Evolutionary conservation across 2,888 invertebrate genomes (phyloP), one percentile per base, ranked within the genome.

Genomic region (Amphipyra tragopoginis): DNA sequence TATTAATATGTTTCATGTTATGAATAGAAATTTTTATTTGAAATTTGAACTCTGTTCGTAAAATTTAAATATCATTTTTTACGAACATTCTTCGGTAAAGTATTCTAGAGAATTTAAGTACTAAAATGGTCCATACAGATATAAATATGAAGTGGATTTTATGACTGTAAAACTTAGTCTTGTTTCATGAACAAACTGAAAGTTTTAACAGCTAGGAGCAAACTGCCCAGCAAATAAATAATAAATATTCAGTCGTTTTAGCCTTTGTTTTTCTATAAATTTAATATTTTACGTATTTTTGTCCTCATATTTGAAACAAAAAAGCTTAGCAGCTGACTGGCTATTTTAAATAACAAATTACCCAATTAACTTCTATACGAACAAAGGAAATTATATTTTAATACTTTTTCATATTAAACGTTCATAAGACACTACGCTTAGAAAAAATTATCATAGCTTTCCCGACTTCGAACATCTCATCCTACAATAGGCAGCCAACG

Each of bases 401-500:
- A 21, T 2, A 21, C 2, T 21, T 21, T 3, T 21, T 21, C 21
- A 21, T 21, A 21, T 21, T 21, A 21, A 21, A 21, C 21, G 21
- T 21, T 21, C 21, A 21, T 29, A 29, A 5, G 5, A 7, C 5
- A 42, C 5, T 29, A n/a, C 40, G 42, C 13, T 33, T n/a, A 42
- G 38, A 11, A 47, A 38, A 5, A 42, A 40, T n/a, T 42, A 57
- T 48, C 36, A 44, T 48, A 38, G 51, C 39, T 48, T 48, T 34
- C 34, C n/a, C 4, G 15, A 14, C 10, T 21, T 29, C 48, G 8
- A 34, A 48, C 42, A 36, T 38, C 38, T 72, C 48, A 44, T 21
- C 14, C 11, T 47, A 77, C 72, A 65, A 71, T 61, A 49, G 59
- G 44, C 51, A 75, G 63, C 47, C 82, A 81, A 72, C 70, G 74